Evolutionary conservation across 2,888 invertebrate genomes (phyloP), one percentile per base, ranked within the genome.

Genomic region (Eulithis prunata): DNA sequence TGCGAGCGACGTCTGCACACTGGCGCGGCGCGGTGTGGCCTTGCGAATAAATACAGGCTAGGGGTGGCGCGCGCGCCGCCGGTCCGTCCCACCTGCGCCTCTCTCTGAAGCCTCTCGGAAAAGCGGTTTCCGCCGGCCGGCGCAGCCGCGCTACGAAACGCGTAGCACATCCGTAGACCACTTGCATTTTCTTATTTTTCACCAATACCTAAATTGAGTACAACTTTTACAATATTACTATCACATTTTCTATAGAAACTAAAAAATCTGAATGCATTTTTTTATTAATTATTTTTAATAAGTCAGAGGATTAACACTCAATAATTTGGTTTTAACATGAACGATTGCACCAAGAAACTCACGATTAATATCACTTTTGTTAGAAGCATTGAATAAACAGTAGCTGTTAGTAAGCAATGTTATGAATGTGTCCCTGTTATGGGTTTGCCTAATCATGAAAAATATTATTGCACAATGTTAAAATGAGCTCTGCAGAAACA

Each of bases 11-110:
- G 89, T 87, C 78, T 88, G 90, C 89, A 87, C 89, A 92, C 91
- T 92, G 93, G 87, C 87, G 85, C 78, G 89, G 80, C 85, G 87
- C 88, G 85, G 85, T 78, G 85, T 92, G 91, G 92, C 93, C 93
- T 93, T 93, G 93, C 92, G 82, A 90, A 92, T 93, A 93, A 93
- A 93, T 93, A 82, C 82, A 81, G 79, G 81, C 82, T 78, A 46
- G 71, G 85, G 87, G 88, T 84, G 87, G 84, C 78, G 80, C 86
- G 83, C 82, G 81, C 32, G 32, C 32, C 32, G 32, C 32, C 73
- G 86, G 89, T 78, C 62, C 61, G 57, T 28, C 63, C 47, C 59
- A 57, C 43, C 75, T 75, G 78, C 81, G 85, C 87, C 87, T 68
- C 71, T 71, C 65, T 69, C 71, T 64, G 66, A 58, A 66, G 57